Conservation (phyloP, 35 echinoderm and acorn worm species). For the Ophiothrix spiculata region DNA sequence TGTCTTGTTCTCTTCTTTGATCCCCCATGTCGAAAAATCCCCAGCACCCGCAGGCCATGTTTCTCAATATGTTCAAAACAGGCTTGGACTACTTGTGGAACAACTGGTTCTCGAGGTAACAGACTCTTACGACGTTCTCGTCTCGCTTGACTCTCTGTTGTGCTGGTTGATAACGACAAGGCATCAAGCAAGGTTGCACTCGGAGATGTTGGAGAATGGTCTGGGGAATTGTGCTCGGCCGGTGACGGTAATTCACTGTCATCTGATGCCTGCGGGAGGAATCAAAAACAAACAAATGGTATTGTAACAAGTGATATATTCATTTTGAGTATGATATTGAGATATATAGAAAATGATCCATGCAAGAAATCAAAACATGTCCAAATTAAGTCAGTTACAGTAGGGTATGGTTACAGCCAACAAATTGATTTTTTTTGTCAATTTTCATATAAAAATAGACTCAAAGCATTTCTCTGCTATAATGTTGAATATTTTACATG, state of each 20-base stretch:
- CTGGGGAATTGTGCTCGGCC: background rate
- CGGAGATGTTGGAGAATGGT: slow-evolving; percentile 18
- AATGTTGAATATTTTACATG: too few species aligned
- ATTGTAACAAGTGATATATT: background rate
- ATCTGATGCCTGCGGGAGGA: background rate
- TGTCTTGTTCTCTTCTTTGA: slow-evolving; percentile 98
- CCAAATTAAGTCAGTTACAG: too few species aligned
- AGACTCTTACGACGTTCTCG: slow-evolving; percentile 70
- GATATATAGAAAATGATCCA: too few species aligned
- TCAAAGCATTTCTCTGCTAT: too few species aligned
- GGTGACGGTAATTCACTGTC: background rate
- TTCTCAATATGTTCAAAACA: slow-evolving; percentile 84
- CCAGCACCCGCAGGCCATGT: slow-evolving; percentile 65
- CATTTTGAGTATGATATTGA: too few species aligned
- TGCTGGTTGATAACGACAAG: slow-evolving; percentile 53
- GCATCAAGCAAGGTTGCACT: slow-evolving; percentile 65
- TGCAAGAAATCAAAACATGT: too few species aligned
- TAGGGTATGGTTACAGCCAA: too few species aligned
- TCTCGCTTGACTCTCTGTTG: slow-evolving; percentile 57
- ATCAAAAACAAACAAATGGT: background rate
- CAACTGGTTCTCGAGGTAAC: slow-evolving; percentile 61
- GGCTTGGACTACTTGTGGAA: slow-evolving; percentile 78
- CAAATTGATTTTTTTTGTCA: too few species aligned
- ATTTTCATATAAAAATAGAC: too few species aligned
- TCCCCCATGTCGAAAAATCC: slow-evolving; percentile 91